phyloP scores from a whole-genome alignment of 2,113 vertebrate species.

The Miniopterus natalensis region DNA sequence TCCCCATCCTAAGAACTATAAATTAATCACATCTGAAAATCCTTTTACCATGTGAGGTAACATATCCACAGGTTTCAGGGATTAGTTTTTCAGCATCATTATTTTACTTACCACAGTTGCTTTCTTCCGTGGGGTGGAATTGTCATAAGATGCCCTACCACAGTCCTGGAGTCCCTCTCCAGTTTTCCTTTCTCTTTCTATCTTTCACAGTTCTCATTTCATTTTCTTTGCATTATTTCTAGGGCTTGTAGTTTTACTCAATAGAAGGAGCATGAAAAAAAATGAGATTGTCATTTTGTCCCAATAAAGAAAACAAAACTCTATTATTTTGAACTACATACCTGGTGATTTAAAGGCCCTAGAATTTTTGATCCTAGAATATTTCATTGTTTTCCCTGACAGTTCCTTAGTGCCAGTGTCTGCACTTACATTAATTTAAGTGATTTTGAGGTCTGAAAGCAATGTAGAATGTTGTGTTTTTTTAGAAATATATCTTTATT shows the following conservation, averaged over 20 bases:
- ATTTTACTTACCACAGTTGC: neutral
- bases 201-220: neutral
- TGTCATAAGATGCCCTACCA: neutral
- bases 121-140: neutral
- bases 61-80: neutral
- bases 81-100: neutral
- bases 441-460: no score
- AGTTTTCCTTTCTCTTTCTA: neutral
- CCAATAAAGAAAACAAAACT: neutral
- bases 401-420: neutral
- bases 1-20: neutral
- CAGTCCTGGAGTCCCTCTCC: neutral
- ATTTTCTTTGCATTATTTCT: neutral
- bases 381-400: neutral
- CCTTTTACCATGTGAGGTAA: neutral
- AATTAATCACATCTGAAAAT: neutral
- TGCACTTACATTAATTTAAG: no score
- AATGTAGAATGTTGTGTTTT: no score
- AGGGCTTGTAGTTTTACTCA: neutral
- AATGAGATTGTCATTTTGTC: neutral
- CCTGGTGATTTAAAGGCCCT: neutral
- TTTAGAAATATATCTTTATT: no score
- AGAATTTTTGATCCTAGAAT: neutral
- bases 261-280: neutral
- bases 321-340: neutral